Percentiles rank a stretch among this genome's conserved stretches.
phyloP scores from a whole-genome alignment of 1,140 invertebrate genomes.

The Paramacrobiotus metropolitanus region DNA sequence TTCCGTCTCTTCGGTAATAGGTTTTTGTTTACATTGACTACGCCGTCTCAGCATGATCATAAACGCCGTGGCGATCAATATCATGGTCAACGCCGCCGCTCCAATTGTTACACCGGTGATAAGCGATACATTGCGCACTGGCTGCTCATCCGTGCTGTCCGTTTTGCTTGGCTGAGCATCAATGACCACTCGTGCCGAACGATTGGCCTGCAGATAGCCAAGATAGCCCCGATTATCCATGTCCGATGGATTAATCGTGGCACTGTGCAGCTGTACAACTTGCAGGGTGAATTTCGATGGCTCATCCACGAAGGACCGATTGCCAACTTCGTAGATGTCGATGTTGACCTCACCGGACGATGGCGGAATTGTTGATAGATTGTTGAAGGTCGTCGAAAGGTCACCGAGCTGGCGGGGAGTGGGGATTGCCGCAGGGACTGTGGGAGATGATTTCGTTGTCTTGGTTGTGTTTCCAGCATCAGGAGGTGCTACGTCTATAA shows the following conservation, averaged over 20 bases:
- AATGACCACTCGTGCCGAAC: background rate
- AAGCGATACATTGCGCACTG: background rate
- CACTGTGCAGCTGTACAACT: background rate
- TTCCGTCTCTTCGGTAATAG: background rate
- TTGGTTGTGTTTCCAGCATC: too few species aligned
- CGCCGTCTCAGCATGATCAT: background rate
- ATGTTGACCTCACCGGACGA: background rate
- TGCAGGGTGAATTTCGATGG: background rate
- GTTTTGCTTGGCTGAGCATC: background rate
- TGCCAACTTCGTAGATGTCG: background rate
- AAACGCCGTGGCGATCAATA: background rate
- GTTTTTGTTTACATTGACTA: background rate
- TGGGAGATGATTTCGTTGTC: too few species aligned
- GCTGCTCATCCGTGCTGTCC: background rate
- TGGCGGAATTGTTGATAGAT: too few species aligned
- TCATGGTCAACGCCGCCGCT: background rate
- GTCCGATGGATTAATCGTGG: background rate
- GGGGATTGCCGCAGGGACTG: too few species aligned
- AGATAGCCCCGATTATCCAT: background rate
- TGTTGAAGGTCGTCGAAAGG: too few species aligned
- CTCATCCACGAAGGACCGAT: background rate
- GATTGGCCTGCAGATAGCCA: too few species aligned
- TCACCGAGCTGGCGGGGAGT: too few species aligned
- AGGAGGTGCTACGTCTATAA: too few species aligned
- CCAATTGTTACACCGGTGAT: background rate